Percentiles rank a stretch among this genome's conserved stretches.
phyloP scores from a whole-genome alignment of 1,140 invertebrate species.

The Mamestra configurata region DNA sequence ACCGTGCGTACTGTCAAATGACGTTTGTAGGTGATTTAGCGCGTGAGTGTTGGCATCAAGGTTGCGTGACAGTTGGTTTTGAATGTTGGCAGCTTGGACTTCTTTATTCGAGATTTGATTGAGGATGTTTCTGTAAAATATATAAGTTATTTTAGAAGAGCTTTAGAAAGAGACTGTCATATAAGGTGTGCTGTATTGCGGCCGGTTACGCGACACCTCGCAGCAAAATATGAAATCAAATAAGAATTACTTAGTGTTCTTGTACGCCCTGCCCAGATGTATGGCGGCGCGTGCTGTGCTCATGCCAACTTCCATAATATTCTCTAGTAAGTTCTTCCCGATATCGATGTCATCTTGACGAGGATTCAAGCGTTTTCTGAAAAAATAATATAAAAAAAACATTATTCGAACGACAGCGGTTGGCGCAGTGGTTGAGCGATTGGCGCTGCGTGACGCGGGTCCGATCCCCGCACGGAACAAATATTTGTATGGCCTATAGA shows the following conservation, averaged over 20 bases:
- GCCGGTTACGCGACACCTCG: too few species aligned
- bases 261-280: slow-evolving; percentile 89
- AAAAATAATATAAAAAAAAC: slow-evolving; percentile 52
- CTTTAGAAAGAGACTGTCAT: background rate
- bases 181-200: too few species aligned
- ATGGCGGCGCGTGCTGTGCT: slow-evolving; percentile 88
- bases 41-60: slow-evolving; percentile 76
- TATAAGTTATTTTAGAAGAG: background rate
- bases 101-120: slow-evolving; percentile 74
- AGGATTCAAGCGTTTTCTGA: slow-evolving; percentile 74
- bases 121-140: slow-evolving; percentile 69
- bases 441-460: too few species aligned
- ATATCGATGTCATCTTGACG: slow-evolving; percentile 70
- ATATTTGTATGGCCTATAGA: too few species aligned
- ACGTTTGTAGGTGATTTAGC: slow-evolving; percentile 72
- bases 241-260: slow-evolving; percentile 83
- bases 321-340: slow-evolving; percentile 79
- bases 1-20: slow-evolving; percentile 63
- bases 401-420: too few species aligned
- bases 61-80: slow-evolving; percentile 72
- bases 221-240: too few species aligned
- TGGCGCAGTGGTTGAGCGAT: too few species aligned
- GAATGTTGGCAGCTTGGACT: slow-evolving; percentile 61
- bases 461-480: too few species aligned
- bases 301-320: slow-evolving; percentile 87